A percentile compares a stretch with the other conserved stretches of the same genome.
phyloP scores from a whole-genome alignment of 1,140 invertebrate genomes.

The Drosophila bocki region DNA sequence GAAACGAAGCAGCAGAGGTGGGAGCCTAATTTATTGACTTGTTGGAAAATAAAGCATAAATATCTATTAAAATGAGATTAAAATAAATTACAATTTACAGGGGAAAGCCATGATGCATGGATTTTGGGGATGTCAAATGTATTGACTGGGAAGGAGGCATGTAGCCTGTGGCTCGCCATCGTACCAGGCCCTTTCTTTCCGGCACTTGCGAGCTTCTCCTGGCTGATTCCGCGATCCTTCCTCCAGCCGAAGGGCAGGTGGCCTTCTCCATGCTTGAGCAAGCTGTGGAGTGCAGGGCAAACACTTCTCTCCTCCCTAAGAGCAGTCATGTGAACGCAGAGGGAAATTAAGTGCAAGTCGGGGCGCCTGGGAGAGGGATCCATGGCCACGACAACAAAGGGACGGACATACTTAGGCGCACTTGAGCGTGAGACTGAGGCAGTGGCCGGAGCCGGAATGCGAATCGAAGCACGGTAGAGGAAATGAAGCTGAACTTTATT shows the following conservation, averaged over 20 bases:
- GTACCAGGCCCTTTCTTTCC: conserved; percentile 1
- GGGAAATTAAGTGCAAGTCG: conserved; percentile 75
- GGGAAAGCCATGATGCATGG: neutral
- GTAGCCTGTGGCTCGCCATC: neutral
- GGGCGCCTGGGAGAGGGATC: conserved; percentile 1
- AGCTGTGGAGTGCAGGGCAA: conserved; percentile 65
- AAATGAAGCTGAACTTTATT: conserved; percentile 80
- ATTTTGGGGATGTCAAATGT: neutral
- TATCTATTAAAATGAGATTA: conserved; percentile 76
- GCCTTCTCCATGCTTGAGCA: conserved; percentile 33
- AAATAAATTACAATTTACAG: conserved; percentile 73
- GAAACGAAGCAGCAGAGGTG: neutral
- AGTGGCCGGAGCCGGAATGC: neutral
- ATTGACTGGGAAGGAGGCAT: too few species aligned
- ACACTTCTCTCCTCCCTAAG: conserved; percentile 49
- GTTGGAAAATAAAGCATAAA: conserved; percentile 74
- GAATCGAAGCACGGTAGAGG: conserved; percentile 36
- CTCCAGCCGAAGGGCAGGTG: conserved; percentile 48
- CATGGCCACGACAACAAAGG: conserved; percentile 57
- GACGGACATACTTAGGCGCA: conserved; percentile 51
- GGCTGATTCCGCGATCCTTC: neutral
- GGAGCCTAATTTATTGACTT: conserved; percentile 69
- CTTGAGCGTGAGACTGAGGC: conserved; percentile 27
- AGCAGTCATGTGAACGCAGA: conserved; percentile 53
- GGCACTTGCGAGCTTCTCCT: neutral